These are phyloP conservation scores for Cirrhinus mrigala DNA, from an alignment of 2,797 vertebrate species.

Conservation along the genomic window DNA sequence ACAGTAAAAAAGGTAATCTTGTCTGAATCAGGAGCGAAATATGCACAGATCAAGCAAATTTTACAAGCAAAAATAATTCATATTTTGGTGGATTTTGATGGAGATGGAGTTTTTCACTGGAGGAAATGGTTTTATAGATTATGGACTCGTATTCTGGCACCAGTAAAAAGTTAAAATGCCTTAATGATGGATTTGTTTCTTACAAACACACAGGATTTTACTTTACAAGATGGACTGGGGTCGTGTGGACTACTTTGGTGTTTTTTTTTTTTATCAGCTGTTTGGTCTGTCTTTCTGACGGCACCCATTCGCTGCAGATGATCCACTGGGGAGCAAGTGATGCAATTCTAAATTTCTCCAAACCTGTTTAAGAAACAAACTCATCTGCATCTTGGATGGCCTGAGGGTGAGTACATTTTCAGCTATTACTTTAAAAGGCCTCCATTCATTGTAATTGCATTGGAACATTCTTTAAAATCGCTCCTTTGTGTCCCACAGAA, in stretches of 20 bases:
- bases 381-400: background rate
- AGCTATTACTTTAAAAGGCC: background rate
- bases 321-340: background rate
- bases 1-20: too few species aligned
- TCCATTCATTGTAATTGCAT: background rate
- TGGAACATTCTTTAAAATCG: background rate
- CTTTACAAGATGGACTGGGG: background rate
- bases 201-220: background rate
- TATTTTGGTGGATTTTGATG: background rate
- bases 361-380: background rate
- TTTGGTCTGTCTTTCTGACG: background rate
- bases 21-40: too few species aligned
- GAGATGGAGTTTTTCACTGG: background rate
- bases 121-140: background rate
- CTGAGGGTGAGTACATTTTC: background rate
- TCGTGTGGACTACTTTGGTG: background rate
- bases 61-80: background rate
- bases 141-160: background rate
- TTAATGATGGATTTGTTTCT: background rate
- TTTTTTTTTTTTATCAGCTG: background rate
- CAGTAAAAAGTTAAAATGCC: background rate
- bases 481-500: slow-evolving; percentile 26
- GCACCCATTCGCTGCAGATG: background rate
- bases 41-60: background rate
- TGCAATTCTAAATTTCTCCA: background rate